These are phyloP conservation scores for Neosalanx taihuensis DNA, from an alignment of 2,797 vertebrate species.

Conservation along the genomic window DNA sequence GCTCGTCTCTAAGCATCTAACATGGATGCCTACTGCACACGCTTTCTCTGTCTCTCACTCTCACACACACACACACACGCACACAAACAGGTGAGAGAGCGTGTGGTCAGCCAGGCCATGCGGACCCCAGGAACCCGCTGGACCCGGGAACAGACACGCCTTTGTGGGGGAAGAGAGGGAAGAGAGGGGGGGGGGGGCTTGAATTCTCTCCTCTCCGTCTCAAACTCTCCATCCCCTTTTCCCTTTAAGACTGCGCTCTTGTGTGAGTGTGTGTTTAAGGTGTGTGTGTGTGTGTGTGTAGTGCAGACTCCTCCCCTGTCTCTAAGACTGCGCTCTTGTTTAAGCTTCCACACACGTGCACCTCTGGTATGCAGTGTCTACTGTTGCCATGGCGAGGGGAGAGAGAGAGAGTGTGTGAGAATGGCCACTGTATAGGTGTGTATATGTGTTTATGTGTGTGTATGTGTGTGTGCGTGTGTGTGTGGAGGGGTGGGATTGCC, in stretches of 20 bases:
- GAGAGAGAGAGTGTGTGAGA: conserved; percentile 54
- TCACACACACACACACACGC: too few relatives aligned
- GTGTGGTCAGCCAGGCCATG: conserved; percentile 27
- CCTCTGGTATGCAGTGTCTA: conserved; percentile 73
- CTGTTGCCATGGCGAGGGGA: conserved; percentile 75
- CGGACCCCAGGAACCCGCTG: conserved; percentile 62
- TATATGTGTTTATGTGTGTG: conserved; percentile 28
- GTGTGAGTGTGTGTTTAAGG: conserved; percentile 53
- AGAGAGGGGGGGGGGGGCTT: conserved; percentile 37
- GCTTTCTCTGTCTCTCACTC: too few relatives aligned
- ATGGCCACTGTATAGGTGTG: conserved; percentile 4
- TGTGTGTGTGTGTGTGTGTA: too few relatives aligned
- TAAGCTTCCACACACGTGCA: conserved; percentile 71
- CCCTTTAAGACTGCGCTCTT: conserved; percentile 50
- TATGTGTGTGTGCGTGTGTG: conserved; percentile 5
- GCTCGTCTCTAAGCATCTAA: too few relatives aligned
- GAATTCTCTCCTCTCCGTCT: conserved; percentile 30
- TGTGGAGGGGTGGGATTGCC: background rate
- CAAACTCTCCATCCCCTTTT: conserved; percentile 20
- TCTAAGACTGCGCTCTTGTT: conserved; percentile 58
- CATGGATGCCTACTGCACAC: too few relatives aligned
- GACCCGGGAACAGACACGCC: conserved; percentile 60
- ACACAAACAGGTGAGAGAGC: too few relatives aligned
- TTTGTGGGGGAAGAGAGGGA: conserved; percentile 54
- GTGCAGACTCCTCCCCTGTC: conserved; percentile 27